phyloP scores from a whole-genome alignment of 2,113 vertebrate species.

The Zosterops japonicus region DNA sequence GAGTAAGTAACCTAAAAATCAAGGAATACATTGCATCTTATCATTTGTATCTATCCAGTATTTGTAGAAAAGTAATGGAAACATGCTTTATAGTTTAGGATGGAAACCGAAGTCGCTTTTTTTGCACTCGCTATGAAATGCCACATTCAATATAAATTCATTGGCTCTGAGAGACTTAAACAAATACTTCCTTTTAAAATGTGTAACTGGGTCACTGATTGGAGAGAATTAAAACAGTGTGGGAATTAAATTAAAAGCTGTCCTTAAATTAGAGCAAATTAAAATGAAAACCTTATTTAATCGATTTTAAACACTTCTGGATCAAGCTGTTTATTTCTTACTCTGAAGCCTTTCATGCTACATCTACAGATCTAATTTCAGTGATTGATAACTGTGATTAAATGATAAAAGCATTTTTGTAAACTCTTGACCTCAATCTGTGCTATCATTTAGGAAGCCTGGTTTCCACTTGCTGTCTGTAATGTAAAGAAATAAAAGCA shows the following conservation, averaged over 20 bases:
- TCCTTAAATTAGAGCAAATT: conserved; percentile 37
- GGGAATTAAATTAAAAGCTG: conserved; percentile 42
- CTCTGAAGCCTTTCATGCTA: conserved; percentile 51
- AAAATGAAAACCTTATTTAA: conserved; percentile 46
- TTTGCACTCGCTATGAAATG: neutral
- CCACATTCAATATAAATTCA: neutral
- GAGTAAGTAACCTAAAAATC: neutral
- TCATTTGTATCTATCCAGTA: neutral
- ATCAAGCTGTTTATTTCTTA: conserved; percentile 61
- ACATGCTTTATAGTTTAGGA: neutral
- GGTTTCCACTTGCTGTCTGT: neutral
- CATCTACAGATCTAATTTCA: conserved; percentile 61
- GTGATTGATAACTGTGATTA: conserved; percentile 67
- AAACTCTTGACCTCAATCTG: conserved; percentile 40
- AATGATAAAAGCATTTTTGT: conserved; percentile 59
- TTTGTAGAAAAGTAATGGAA: neutral
- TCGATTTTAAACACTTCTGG: conserved; percentile 55
- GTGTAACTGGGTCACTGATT: conserved; percentile 5
- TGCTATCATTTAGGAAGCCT: neutral
- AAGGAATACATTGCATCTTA: neutral
- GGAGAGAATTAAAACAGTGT: neutral
- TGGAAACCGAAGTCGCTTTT: neutral
- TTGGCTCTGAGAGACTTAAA: neutral
- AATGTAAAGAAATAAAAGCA: conserved; percentile 32
- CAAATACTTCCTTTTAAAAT: neutral